Conservation (phyloP, 2,797 vertebrate species). For the Chelidonichthys spinosus region DNA sequence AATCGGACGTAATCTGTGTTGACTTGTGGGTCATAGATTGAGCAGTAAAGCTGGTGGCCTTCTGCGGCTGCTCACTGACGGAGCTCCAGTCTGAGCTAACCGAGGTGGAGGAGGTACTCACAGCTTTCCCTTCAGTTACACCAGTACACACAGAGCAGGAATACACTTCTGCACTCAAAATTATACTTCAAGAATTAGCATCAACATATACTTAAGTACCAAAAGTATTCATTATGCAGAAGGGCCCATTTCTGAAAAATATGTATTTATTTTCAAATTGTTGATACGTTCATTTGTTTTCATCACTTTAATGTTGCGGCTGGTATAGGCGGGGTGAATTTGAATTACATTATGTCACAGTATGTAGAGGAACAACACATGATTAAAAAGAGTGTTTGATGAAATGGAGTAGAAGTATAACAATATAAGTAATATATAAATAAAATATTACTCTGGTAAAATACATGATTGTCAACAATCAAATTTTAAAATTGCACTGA, state of each 20-base stretch:
- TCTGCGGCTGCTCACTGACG: constrained; percentile 54
- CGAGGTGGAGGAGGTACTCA: neutral
- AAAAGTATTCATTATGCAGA: neutral
- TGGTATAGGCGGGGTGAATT: neutral
- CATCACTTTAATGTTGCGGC: too few relatives aligned
- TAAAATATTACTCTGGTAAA: too few relatives aligned
- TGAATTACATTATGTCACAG: too few relatives aligned
- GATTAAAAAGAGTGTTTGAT: too few relatives aligned
- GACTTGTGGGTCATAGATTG: constrained; percentile 77
- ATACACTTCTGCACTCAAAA: neutral
- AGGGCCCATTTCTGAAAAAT: neutral
- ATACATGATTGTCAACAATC: too few relatives aligned
- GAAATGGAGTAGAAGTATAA: too few relatives aligned
- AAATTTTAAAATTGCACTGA: too few relatives aligned
- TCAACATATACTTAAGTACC: neutral
- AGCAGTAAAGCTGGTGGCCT: constrained; percentile 66
- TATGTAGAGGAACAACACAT: too few relatives aligned
- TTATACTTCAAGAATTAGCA: neutral
- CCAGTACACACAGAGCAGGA: neutral
- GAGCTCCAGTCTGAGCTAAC: constrained; percentile 11
- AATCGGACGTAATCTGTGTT: constrained; percentile 78
- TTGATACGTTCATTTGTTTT: neutral
- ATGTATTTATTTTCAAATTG: neutral
- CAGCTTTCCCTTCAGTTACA: neutral
- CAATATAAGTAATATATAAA: too few relatives aligned